These are phyloP conservation scores for Ochotona princeps DNA, from an alignment of 2,113 vertebrate species.

Conservation along the genomic window DNA sequence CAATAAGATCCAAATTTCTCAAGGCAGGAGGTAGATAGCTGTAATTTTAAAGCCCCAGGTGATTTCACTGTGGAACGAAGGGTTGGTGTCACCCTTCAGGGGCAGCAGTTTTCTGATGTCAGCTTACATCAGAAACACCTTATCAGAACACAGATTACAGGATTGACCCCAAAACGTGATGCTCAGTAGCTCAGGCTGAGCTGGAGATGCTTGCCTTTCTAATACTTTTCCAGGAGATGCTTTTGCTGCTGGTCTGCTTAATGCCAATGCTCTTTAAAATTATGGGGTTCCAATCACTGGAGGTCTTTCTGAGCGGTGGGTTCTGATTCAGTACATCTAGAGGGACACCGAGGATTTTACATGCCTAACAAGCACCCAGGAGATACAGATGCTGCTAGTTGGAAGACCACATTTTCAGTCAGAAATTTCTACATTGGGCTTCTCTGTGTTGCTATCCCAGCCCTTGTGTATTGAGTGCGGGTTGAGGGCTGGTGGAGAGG, in stretches of 20 bases:
- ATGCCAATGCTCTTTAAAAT: not conserved
- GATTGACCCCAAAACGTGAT: not conserved
- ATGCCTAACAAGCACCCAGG: not conserved
- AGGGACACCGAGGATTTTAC: not conserved
- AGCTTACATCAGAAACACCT: not conserved
- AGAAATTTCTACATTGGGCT: not conserved
- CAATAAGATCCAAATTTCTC: not conserved
- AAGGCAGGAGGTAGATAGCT: not conserved
- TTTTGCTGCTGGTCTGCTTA: not conserved
- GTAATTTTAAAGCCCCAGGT: not conserved
- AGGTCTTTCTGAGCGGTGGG: not conserved
- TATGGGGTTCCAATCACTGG: not conserved
- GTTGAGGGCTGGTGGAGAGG: no score
- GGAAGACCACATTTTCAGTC: not conserved
- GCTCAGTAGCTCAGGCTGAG: not conserved
- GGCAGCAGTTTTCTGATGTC: not conserved
- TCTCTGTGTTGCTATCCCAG: not conserved
- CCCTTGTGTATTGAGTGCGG: not conserved
- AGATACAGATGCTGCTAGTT: not conserved
- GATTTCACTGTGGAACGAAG: not conserved
- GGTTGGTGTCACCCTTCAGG: not conserved
- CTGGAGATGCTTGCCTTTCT: not conserved
- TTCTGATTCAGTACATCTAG: not conserved
- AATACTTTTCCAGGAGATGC: not conserved
- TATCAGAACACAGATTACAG: not conserved